Percentiles rank a stretch among this genome's conserved stretches.
phyloP scores from a whole-genome alignment of 2,888 invertebrate species.

The Cetonia aurata region DNA sequence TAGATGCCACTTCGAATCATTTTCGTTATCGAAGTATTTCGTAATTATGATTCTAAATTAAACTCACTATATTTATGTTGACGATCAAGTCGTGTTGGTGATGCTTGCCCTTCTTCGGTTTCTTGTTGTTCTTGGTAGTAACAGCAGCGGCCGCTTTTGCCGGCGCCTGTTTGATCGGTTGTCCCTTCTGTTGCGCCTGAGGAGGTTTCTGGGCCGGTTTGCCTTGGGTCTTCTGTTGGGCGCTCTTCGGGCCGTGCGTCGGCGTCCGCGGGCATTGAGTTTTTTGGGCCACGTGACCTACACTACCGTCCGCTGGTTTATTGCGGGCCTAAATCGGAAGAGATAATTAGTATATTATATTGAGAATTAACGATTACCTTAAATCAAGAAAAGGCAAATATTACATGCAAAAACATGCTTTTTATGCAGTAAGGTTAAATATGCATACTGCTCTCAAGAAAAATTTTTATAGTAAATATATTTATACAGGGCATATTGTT shows the following conservation, averaged over 20 bases:
- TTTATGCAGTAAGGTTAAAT: too few species aligned
- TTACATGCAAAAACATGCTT: too few species aligned
- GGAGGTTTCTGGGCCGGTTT: constrained; percentile 75
- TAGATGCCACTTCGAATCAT: background rate
- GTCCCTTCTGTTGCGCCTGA: constrained; percentile 77
- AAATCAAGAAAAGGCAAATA: too few species aligned
- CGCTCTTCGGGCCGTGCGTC: constrained; percentile 70
- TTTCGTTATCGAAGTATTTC: too few species aligned
- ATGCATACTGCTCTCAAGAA: too few species aligned
- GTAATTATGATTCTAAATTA: too few species aligned
- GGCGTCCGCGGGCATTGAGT: constrained; percentile 77
- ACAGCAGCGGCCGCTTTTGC: constrained; percentile 72
- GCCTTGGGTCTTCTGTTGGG: constrained; percentile 69
- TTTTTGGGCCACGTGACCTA: constrained; percentile 79
- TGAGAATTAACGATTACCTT: too few species aligned
- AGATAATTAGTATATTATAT: too few species aligned
- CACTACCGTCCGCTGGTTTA: constrained; percentile 82
- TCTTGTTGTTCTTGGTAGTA: constrained; percentile 74
- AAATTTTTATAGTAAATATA: too few species aligned
- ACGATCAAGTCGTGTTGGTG: constrained; percentile 86
- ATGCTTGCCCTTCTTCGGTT: constrained; percentile 83
- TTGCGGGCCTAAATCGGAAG: constrained; percentile 77
- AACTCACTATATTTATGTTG: constrained; percentile 84
- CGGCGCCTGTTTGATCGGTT: constrained; percentile 76
- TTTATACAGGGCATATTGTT: too few species aligned